Conservation (phyloP, 2,888 invertebrate genomes). For the Phaedon cochleariae region DNA sequence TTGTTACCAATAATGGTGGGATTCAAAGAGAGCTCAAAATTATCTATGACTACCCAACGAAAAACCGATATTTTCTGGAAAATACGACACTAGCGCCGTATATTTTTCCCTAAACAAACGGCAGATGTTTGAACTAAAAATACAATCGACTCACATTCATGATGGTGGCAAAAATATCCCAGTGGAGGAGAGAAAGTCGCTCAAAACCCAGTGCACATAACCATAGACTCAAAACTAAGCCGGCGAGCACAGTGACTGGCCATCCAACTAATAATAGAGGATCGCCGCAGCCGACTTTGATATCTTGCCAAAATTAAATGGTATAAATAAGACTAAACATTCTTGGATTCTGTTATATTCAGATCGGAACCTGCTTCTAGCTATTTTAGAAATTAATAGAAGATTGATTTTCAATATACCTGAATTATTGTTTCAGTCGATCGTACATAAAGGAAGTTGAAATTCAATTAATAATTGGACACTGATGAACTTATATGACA, state of each 20-base stretch:
- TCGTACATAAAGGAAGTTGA: no score
- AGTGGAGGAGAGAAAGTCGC: conserved; percentile 31
- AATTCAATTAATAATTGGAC: no score
- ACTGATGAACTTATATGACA: no score
- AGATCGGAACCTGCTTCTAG: neutral
- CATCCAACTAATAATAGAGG: conserved; percentile 53
- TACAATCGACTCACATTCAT: conserved; percentile 50
- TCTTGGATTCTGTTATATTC: conserved; percentile 31
- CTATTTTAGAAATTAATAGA: neutral
- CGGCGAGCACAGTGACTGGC: conserved; percentile 43
- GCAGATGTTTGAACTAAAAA: conserved; percentile 22
- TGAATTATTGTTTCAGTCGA: no score
- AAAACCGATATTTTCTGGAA: conserved; percentile 3
- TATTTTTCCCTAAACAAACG: conserved; percentile 18
- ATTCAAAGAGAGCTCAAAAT: neutral
- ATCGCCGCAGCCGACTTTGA: conserved; percentile 48
- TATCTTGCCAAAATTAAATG: conserved; percentile 53
- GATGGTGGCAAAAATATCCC: conserved; percentile 39
- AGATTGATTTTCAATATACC: neutral
- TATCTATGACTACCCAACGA: neutral
- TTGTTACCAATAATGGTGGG: no score
- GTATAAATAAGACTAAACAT: conserved; percentile 48
- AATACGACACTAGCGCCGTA: conserved; percentile 14
- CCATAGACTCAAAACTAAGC: conserved; percentile 49
- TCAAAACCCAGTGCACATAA: conserved; percentile 48